Conservation (phyloP, 2,888 invertebrate species). For the Petrolisthes cinctipes region DNA sequence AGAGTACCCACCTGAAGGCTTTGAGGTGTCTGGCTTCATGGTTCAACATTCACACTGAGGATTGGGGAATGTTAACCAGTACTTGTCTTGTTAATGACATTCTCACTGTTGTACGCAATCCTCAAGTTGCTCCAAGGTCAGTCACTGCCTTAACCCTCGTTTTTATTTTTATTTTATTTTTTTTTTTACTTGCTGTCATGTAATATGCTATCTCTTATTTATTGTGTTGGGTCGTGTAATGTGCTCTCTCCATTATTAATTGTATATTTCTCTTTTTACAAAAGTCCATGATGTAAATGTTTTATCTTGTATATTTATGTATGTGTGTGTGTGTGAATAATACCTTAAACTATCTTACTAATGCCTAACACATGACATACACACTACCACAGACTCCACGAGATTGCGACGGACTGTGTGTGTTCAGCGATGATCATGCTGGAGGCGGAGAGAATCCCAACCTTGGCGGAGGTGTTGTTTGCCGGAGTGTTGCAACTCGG, state of each 20-base stretch:
- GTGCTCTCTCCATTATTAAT: no score
- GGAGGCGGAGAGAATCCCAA: slow-evolving; percentile 77
- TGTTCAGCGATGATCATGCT: slow-evolving; percentile 87
- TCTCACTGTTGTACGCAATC: slow-evolving; percentile 67
- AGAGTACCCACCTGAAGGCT: slow-evolving; percentile 80
- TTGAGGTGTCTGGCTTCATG: slow-evolving; percentile 91
- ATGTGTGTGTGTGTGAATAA: no score
- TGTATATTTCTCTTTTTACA: no score
- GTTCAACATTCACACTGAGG: slow-evolving; percentile 85
- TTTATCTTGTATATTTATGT: no score
- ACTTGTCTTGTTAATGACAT: slow-evolving; percentile 62
- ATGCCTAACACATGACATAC: no score
- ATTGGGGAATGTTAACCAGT: slow-evolving; percentile 61
- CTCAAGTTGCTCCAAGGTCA: slow-evolving; percentile 70
- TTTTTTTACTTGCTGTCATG: no score
- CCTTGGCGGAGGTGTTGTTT: slow-evolving; percentile 84
- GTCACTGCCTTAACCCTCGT: no score
- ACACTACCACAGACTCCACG: slow-evolving; percentile 76
- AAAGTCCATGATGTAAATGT: no score
- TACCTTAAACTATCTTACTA: no score
- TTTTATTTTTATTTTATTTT: no score
- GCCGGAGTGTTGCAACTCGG: slow-evolving; percentile 84
- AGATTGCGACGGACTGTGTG: slow-evolving; percentile 90
- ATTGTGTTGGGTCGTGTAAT: no score
- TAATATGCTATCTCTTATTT: no score